These are phyloP conservation scores for Cactoblastis cactorum DNA, from an alignment of 2,888 invertebrate species.

Conservation along the genomic window DNA sequence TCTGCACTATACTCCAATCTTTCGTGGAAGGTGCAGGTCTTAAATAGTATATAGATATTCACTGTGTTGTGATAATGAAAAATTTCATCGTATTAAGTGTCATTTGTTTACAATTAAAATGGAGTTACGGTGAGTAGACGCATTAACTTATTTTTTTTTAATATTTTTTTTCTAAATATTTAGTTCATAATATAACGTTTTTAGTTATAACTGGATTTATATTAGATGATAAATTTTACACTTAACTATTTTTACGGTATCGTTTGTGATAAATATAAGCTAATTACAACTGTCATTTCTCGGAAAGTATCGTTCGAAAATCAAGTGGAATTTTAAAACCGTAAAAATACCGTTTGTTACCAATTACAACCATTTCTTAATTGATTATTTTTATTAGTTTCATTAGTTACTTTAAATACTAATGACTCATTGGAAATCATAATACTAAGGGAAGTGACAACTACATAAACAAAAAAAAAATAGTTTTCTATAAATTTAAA, in stretches of 20 bases:
- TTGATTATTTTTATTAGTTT: neutral
- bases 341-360: neutral
- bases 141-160: neutral
- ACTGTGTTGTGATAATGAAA: conserved; percentile 41
- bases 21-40: conserved; percentile 35
- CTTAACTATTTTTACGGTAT: no score
- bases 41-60: conserved; percentile 23
- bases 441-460: neutral
- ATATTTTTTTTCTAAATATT: no score
- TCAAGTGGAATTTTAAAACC: neutral
- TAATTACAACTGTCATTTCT: no score
- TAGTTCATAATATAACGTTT: no score
- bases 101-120: conserved; percentile 38
- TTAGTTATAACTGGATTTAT: no score
- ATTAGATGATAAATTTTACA: no score
- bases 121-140: conserved; percentile 40
- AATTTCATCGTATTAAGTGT: conserved; percentile 41
- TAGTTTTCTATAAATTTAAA: no score
- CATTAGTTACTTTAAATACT: neutral
- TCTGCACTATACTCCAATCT: conserved; percentile 33
- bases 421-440: neutral
- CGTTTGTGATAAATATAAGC: no score
- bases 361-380: neutral
- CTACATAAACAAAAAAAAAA: no score
- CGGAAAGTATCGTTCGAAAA: neutral